Conservation (phyloP, 2,797 vertebrate genomes). For the Echiichthys vipera region DNA sequence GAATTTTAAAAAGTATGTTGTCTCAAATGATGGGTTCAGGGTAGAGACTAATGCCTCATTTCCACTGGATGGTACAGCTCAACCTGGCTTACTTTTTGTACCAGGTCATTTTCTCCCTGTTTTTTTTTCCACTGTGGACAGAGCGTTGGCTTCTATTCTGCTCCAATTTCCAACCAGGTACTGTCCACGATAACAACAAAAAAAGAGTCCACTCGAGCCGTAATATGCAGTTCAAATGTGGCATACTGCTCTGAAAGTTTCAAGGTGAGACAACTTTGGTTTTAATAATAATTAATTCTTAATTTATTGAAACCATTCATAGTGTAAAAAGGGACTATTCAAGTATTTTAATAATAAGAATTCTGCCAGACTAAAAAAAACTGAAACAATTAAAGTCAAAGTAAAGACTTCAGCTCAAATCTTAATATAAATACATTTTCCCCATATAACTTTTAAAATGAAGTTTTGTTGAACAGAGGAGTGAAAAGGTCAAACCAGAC, state of each 20-base stretch:
- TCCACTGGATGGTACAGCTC: neutral
- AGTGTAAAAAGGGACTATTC: neutral
- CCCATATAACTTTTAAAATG: conserved; percentile 18
- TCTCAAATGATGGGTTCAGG: neutral
- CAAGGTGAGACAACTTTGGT: neutral
- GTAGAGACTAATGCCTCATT: neutral
- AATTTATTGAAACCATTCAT: neutral
- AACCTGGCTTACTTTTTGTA: neutral
- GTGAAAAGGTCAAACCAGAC: conserved; percentile 71
- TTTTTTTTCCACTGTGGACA: too few relatives aligned
- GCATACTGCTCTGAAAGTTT: neutral
- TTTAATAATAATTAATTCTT: neutral
- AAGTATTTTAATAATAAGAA: conserved; percentile 3
- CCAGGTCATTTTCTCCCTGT: neutral
- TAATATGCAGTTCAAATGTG: too few relatives aligned
- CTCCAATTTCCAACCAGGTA: too few relatives aligned
- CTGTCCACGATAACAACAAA: too few relatives aligned
- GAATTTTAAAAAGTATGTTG: neutral
- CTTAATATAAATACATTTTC: conserved; percentile 31
- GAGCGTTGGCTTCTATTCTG: too few relatives aligned
- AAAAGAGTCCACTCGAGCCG: too few relatives aligned
- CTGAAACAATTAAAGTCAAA: conserved; percentile 15
- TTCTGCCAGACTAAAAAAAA: too few relatives aligned
- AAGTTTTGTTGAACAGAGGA: conserved; percentile 7
- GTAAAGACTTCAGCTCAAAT: conserved; percentile 16